Evolutionary conservation across 2,113 vertebrate genomes (phyloP).

Genomic region (Brachirus orientalis): DNA sequence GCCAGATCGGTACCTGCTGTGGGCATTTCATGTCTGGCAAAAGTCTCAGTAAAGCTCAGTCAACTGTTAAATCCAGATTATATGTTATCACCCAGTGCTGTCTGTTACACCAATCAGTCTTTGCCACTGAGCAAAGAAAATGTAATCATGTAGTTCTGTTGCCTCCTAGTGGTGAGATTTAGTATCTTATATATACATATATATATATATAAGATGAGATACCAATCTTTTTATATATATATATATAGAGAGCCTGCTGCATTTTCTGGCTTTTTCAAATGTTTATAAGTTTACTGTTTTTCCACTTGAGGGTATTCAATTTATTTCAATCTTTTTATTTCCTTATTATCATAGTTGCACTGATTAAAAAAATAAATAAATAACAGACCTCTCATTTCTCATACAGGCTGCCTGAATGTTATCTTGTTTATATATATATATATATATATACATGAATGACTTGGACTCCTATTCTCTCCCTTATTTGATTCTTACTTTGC

Average conservation of each 20-base stretch:
- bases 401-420: no score
- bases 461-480: neutral
- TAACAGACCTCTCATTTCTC: no score
- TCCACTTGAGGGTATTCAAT: neutral
- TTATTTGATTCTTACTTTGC: neutral
- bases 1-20: neutral
- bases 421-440: no score
- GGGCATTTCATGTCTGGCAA: neutral
- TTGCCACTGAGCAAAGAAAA: neutral
- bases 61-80: constrained; percentile 7
- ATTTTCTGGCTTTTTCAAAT: neutral
- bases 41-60: constrained; percentile 7
- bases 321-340: no score
- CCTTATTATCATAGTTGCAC: neutral
- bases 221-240: neutral
- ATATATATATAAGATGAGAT: neutral
- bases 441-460: neutral
- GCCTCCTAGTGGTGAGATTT: constrained; percentile 66
- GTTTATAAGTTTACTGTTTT: no score
- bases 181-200: constrained; percentile 3
- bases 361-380: neutral
- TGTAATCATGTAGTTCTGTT: constrained; percentile 34
- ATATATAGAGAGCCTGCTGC: neutral
- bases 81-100: neutral
- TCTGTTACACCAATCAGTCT: constrained; percentile 4